These are phyloP conservation scores for Ormyrus pomaceus DNA, from an alignment of 2,888 invertebrate genomes.

Conservation along the genomic window DNA sequence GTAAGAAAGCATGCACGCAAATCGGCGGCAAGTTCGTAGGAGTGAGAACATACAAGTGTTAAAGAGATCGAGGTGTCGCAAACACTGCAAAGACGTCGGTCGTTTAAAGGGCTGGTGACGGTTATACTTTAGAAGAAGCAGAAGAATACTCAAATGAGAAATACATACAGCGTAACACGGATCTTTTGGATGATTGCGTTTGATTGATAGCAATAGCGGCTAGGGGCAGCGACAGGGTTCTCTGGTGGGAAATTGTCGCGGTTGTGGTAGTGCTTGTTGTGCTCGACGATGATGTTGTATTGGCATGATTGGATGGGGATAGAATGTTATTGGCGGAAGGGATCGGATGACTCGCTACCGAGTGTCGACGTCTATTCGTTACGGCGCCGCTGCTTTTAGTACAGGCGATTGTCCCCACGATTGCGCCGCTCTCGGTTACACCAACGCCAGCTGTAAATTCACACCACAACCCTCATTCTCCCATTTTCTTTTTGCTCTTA, in stretches of 20 bases:
- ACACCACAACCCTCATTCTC: slow-evolving; percentile 59
- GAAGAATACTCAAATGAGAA: slow-evolving; percentile 42
- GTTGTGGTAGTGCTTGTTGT: slow-evolving; percentile 66
- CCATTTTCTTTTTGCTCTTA: slow-evolving; percentile 22
- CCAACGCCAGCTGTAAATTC: slow-evolving; percentile 73
- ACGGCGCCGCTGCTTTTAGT: slow-evolving; percentile 70
- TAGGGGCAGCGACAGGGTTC: slow-evolving; percentile 84
- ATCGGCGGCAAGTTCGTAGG: no score
- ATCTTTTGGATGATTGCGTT: slow-evolving; percentile 75
- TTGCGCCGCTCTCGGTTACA: slow-evolving; percentile 67
- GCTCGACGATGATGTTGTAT: slow-evolving; percentile 68
- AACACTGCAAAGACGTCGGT: no score
- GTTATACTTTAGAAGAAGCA: not conserved
- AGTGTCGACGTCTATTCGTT: slow-evolving; percentile 73
- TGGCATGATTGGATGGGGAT: slow-evolving; percentile 71
- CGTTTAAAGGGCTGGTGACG: no score
- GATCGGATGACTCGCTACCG: slow-evolving; percentile 73
- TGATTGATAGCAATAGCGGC: slow-evolving; percentile 77
- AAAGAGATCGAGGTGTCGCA: no score
- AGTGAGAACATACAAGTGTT: no score
- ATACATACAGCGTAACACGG: slow-evolving; percentile 75
- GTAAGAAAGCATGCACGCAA: no score
- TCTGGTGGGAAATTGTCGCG: slow-evolving; percentile 78
- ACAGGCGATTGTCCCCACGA: slow-evolving; percentile 66
- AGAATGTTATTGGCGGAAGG: slow-evolving; percentile 69